Base-by-base conservation (phyloP, 2,888 invertebrate species). In the Cheilosia scutellata region DNA sequence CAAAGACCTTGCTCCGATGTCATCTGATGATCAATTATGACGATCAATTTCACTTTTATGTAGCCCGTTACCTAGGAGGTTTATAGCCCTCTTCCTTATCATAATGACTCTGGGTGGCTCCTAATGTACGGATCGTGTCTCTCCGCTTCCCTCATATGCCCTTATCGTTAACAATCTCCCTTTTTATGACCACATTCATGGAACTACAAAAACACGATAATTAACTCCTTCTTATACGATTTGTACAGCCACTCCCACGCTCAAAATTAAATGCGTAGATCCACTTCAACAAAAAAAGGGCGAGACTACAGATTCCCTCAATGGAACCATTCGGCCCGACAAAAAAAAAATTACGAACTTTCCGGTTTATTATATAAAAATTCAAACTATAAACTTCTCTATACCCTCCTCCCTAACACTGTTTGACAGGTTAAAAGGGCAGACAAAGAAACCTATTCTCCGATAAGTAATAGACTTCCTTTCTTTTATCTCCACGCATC, bases 401-500 rank as follows among this genome's bases (percentile, higher is more conserved):
- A 11, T 20, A 33, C 37, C 44, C 53, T 53, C 51, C 44, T 37
- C 37, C 44, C 33, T 25, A 40, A 37, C 37, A 27, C 16, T 27
- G 31, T 55, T 58, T 79, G 74, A 79, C 75, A 84, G 83, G 70
- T 75, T 70, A 75, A 47, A 63, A 37, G 44, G 53, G 47, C 70
- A 44, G 37, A 84, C 74, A 84, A 84, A 84, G 79, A 70, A 75
- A 70, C 70, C 79, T 33, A 70, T 83, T 74, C 57, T 11, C 33
- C 29, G 63, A 78, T 78, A 7, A 37, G 37, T 37, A 75, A 84
- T 70, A 84, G 83, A 79, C 79, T 84, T 84, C 78, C 78, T 78
- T 65, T 84, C 33, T 31, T 75, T 75, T 84, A 74, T 77, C 71
- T 72, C 20, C 13, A 13, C 51, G 42, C 68, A 55, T 55, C 70